phyloP scores from a whole-genome alignment of 2,888 invertebrate species.

The Athrips mouffetella region DNA sequence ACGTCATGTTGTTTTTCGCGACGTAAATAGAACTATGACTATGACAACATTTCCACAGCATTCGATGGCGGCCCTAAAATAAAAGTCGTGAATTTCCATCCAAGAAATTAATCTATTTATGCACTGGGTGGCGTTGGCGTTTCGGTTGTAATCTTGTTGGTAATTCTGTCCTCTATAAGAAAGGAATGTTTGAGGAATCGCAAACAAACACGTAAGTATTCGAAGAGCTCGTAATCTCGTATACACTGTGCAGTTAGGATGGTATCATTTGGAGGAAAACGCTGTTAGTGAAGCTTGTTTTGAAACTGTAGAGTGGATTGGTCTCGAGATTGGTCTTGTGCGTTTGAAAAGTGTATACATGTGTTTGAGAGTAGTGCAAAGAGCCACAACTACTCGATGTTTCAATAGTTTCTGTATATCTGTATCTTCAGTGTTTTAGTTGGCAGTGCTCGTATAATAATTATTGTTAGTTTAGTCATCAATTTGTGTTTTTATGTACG shows the following conservation, averaged over 20 bases:
- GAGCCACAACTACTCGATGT: too few relatives aligned
- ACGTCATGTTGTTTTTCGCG: conserved; percentile 38
- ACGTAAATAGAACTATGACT: conserved; percentile 40
- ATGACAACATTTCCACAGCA: conserved; percentile 47
- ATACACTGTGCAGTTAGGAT: conserved; percentile 49
- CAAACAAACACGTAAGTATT: conserved; percentile 68
- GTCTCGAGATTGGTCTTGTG: background rate
- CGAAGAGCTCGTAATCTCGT: conserved; percentile 52
- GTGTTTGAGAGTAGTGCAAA: too few relatives aligned
- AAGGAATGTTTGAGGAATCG: conserved; percentile 68
- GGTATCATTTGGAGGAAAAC: conserved; percentile 43
- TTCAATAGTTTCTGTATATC: too few relatives aligned
- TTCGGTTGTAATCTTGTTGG: conserved; percentile 45
- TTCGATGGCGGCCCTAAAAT: conserved; percentile 49
- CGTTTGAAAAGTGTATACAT: background rate
- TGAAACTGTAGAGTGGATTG: conserved; percentile 20
- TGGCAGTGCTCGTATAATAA: too few relatives aligned
- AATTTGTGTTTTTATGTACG: too few relatives aligned
- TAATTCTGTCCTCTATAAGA: conserved; percentile 60
- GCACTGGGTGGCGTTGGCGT: conserved; percentile 61
- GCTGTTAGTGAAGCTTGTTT: conserved; percentile 33
- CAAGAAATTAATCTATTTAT: conserved; percentile 69
- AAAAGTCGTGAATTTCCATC: conserved; percentile 63
- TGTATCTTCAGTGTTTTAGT: too few relatives aligned
- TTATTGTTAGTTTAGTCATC: too few relatives aligned